Percentiles rank a stretch among this genome's conserved stretches.
Evolutionary conservation across 2,797 vertebrate species (phyloP).

Genomic region (Premnoplex brunnescens): DNA sequence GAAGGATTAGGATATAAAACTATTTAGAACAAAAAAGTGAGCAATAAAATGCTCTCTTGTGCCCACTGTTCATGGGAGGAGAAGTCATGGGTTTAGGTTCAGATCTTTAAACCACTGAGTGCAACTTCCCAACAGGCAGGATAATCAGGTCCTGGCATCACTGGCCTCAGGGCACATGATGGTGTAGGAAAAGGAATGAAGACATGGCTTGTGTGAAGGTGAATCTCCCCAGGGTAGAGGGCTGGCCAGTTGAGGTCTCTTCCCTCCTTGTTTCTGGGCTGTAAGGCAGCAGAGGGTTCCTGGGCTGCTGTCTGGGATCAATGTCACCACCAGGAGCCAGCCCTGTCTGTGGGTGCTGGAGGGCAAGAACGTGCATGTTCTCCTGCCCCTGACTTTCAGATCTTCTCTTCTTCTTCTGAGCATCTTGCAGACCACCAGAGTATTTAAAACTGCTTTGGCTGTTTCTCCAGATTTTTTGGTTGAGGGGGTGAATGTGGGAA

Average conservation of each 20-base stretch:
- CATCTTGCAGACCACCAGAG: background rate
- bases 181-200: background rate
- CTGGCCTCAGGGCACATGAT: background rate
- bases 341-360: background rate
- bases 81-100: background rate
- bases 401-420: background rate
- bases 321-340: background rate
- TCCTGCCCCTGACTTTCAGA: background rate
- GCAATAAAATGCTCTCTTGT: background rate
- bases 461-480: background rate
- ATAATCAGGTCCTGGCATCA: background rate
- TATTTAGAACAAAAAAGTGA: background rate
- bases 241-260: background rate
- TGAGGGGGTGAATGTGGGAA: background rate
- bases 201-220: background rate
- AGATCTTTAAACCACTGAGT: rapidly evolving
- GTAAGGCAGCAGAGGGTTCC: background rate
- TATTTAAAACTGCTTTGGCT: background rate
- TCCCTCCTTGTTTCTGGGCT: background rate
- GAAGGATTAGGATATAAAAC: background rate
- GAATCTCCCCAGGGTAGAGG: background rate
- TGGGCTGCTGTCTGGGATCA: background rate
- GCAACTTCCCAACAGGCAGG: background rate
- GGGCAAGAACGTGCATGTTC: rapidly evolving
- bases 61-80: background rate